Conservation (phyloP, 2,113 vertebrate species). For the Nesoenas mayeri region DNA sequence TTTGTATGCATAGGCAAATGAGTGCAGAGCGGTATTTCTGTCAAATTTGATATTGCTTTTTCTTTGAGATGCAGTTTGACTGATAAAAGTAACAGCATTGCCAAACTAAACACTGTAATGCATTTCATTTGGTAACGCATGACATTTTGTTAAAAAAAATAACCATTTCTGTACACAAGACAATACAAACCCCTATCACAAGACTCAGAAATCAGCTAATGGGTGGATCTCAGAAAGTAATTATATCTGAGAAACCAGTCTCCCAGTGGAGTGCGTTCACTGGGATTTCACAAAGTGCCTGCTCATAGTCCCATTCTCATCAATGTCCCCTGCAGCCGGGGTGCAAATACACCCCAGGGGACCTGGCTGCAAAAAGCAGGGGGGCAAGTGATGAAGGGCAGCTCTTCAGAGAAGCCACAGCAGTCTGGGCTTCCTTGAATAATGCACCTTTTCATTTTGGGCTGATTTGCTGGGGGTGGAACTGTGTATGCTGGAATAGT, state of each 20-base stretch:
- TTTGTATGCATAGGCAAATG: constrained; percentile 59
- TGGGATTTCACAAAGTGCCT: background rate
- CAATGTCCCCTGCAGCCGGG: rapidly evolving
- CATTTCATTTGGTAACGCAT: background rate
- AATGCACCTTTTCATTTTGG: rapidly evolving
- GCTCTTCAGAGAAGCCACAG: background rate
- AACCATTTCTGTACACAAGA: background rate
- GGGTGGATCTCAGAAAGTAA: background rate
- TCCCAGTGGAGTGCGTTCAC: background rate
- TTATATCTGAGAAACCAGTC: background rate
- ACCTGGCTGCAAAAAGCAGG: background rate
- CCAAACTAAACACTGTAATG: background rate
- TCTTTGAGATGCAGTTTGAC: background rate
- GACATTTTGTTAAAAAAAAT: background rate
- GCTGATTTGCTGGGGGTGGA: background rate
- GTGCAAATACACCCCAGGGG: background rate
- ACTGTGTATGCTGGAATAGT: background rate
- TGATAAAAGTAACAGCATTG: constrained; percentile 30
- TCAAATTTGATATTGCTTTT: background rate
- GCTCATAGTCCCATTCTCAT: background rate
- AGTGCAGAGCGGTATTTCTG: background rate
- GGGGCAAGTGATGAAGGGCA: background rate
- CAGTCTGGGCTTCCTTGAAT: background rate
- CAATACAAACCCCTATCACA: background rate
- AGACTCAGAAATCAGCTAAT: background rate